Evolutionary conservation across 1,140 invertebrate species (phyloP), one percentile per base, ranked within the genome.

Genomic region (Arctopsyche grandis): DNA sequence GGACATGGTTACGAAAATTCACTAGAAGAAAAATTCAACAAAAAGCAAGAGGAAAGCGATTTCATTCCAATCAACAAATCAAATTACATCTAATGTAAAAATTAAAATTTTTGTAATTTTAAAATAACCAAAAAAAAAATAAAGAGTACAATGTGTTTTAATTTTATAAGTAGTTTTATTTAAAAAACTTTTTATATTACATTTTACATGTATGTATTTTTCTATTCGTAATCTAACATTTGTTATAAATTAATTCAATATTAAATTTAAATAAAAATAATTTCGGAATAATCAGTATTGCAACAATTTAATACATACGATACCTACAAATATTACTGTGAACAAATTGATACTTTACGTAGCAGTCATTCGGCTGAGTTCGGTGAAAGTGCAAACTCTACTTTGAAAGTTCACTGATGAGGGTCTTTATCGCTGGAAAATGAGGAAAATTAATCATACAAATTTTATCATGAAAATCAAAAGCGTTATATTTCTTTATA

Each of bases 11-110:
- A 80, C 22, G 46, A 69, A 9, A 26, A 46, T 75, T 48, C 9
- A 7, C 43, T 16, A 16, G 74, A 60, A 43, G 66, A 78, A 52
- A 69, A 71, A 38, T 77, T 70, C 60, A 79, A 78, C 21, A 75
- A 77, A 43, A 79, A 56, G 38, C 38, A 56, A 24, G 78, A 80
- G 70, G 79, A 79, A n/a, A 79, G 69, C 24, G 78, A 75, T 5
- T 82, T 82, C 78, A 69, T 77, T 29, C 80, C 80, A 12, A 58
- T 76, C 1, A 10, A 43, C 7, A 22, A 7, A 26, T 16, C 26
- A 19, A 76, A 76, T 63, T 10, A 43, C 16, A 43, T 76, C 16
- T 63, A 63, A 76, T 74, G 12, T 22, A 66, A 66, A 22, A 66
- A 22, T 1, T 71, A n/a, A 3, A 14, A n/a, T 4, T 38, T 38